phyloP scores from a whole-genome alignment of 2,888 invertebrate species.

The Trilocha varians region DNA sequence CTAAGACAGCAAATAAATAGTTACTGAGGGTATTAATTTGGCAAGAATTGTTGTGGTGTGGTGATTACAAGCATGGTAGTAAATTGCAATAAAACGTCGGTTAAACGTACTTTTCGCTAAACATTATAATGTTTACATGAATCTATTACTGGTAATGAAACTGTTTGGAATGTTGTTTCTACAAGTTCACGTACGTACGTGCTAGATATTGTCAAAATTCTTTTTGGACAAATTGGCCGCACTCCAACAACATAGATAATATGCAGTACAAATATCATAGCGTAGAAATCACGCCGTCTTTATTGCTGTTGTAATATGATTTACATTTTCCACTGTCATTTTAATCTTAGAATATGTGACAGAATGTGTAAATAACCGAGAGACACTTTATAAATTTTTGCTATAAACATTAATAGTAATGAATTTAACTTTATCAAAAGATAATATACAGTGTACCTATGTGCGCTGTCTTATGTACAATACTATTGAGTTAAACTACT shows the following conservation, averaged over 20 bases:
- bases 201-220: conserved; percentile 29
- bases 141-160: not conserved
- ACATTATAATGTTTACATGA: not conserved
- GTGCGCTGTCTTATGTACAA: too few relatives aligned
- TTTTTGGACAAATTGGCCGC: conserved; percentile 49
- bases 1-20: too few relatives aligned
- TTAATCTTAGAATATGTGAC: conserved; percentile 18
- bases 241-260: conserved; percentile 46
- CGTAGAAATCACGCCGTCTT: conserved; percentile 43
- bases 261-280: conserved; percentile 49
- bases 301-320: conserved; percentile 36
- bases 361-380: too few relatives aligned
- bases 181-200: conserved; percentile 15
- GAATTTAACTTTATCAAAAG: too few relatives aligned
- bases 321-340: conserved; percentile 44
- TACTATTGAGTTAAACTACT: too few relatives aligned
- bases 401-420: too few relatives aligned
- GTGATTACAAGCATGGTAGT: too few relatives aligned
- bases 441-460: too few relatives aligned
- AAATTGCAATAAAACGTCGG: too few relatives aligned
- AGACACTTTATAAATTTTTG: too few relatives aligned
- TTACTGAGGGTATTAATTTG: too few relatives aligned
- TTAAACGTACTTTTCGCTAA: not conserved
- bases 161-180: not conserved
- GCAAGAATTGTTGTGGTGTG: too few relatives aligned